phyloP scores from a whole-genome alignment of 2,888 invertebrate species.

The Caenorhabditis sp. region DNA sequence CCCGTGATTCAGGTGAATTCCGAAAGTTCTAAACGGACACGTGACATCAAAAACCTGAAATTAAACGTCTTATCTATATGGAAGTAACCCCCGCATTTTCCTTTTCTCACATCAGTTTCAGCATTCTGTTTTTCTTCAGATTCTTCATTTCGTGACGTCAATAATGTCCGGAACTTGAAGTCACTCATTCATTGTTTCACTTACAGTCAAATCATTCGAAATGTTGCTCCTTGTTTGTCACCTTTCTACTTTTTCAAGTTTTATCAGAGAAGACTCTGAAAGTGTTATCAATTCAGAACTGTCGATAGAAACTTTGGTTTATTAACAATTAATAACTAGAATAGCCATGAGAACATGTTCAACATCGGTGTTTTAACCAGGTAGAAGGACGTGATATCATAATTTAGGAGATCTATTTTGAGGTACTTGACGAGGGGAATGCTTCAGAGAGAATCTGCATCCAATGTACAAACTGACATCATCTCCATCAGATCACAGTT shows the following conservation, averaged over 20 bases:
- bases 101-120: constrained; percentile 26
- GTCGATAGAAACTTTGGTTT: too few relatives aligned
- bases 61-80: constrained; percentile 11
- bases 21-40: constrained; percentile 15
- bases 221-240: not conserved
- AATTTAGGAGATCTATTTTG: not conserved
- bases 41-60: constrained; percentile 22
- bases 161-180: constrained; percentile 12
- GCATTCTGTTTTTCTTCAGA: constrained; percentile 7
- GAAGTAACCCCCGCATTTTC: constrained; percentile 28
- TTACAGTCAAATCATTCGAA: not conserved
- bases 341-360: constrained; percentile 6
- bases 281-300: too few relatives aligned
- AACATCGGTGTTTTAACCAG: not conserved
- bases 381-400: not conserved
- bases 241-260: not conserved
- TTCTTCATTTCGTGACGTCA: constrained; percentile 16
- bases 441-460: not conserved
- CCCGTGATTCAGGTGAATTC: constrained; percentile 24
- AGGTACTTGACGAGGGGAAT: not conserved
- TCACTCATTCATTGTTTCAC: not conserved
- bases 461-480: constrained; percentile 10
- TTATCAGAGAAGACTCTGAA: not conserved
- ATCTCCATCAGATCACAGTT: constrained; percentile 31
- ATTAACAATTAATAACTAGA: not conserved